phyloP scores from a whole-genome alignment of 2,113 vertebrate species.

The Megalops atlanticus region DNA sequence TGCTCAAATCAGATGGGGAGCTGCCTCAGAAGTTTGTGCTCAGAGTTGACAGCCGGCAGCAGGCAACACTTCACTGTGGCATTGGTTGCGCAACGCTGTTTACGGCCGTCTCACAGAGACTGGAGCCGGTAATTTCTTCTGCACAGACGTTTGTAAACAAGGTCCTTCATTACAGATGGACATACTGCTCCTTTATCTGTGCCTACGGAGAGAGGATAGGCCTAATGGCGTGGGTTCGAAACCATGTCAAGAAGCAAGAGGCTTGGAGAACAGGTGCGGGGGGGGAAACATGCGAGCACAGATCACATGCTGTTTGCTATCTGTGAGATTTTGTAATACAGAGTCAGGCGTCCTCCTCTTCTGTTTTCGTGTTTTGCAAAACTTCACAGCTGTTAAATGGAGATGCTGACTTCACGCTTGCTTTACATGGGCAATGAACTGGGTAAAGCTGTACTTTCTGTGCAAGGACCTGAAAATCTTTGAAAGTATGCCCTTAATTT shows the following conservation, averaged over 20 bases:
- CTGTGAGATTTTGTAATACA: neutral
- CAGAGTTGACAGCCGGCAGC: neutral
- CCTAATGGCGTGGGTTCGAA: neutral
- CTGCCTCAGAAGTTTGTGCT: neutral
- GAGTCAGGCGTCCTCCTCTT: neutral
- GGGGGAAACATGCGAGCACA: neutral
- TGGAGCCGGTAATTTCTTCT: neutral
- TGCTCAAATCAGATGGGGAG: neutral
- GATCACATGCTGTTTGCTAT: slow-evolving; percentile 1
- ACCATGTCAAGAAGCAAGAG: neutral
- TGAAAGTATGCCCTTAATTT: neutral
- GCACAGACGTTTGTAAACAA: slow-evolving; percentile 10
- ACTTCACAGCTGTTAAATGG: neutral
- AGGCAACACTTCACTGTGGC: neutral
- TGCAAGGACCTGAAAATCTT: neutral
- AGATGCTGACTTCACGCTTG: neutral
- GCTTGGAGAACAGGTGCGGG: neutral
- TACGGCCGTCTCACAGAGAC: neutral
- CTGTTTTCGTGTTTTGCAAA: neutral
- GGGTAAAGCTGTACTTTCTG: neutral
- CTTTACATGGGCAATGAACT: neutral
- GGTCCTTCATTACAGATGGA: neutral
- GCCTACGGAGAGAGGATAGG: neutral
- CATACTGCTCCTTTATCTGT: neutral
- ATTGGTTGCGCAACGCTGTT: neutral